Percentiles rank a stretch among this genome's conserved stretches.
Evolutionary conservation across 2,888 invertebrate species (phyloP).

Genomic region (Thera britannica): DNA sequence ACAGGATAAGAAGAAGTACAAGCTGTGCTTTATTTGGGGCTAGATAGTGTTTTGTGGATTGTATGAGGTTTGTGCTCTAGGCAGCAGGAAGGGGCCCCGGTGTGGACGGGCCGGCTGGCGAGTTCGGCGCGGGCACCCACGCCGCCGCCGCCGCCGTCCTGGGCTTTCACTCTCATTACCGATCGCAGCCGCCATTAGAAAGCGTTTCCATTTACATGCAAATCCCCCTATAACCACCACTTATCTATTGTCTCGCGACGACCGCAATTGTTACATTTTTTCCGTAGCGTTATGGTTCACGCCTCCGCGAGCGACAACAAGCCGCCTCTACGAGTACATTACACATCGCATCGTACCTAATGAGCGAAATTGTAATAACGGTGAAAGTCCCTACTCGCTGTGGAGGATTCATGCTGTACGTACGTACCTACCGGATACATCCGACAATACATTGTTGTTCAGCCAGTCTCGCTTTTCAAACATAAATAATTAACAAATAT

Average conservation of each 20-base stretch:
- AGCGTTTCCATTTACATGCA: constrained; percentile 72
- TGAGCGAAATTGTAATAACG: constrained; percentile 33
- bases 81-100: neutral
- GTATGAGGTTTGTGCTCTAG: neutral
- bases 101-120: constrained; percentile 5
- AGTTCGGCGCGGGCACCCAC: constrained; percentile 38
- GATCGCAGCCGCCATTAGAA: constrained; percentile 65
- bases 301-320: constrained; percentile 25
- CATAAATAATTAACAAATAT: constrained; percentile 13
- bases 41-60: too few relatives aligned
- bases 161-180: constrained; percentile 72
- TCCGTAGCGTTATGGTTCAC: constrained; percentile 37
- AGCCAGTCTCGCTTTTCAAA: constrained; percentile 16
- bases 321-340: constrained; percentile 19
- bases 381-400: constrained; percentile 36
- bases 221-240: constrained; percentile 57
- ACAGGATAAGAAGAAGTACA: too few relatives aligned
- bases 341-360: constrained; percentile 21
- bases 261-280: constrained; percentile 58
- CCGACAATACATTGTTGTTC: constrained; percentile 22
- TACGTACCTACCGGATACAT: constrained; percentile 12
- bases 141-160: constrained; percentile 40
- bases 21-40: too few relatives aligned
- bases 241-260: constrained; percentile 51
- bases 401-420: constrained; percentile 11